phyloP scores from a whole-genome alignment of 2,113 vertebrate genomes.

The Xiphorhynchus elegans region DNA sequence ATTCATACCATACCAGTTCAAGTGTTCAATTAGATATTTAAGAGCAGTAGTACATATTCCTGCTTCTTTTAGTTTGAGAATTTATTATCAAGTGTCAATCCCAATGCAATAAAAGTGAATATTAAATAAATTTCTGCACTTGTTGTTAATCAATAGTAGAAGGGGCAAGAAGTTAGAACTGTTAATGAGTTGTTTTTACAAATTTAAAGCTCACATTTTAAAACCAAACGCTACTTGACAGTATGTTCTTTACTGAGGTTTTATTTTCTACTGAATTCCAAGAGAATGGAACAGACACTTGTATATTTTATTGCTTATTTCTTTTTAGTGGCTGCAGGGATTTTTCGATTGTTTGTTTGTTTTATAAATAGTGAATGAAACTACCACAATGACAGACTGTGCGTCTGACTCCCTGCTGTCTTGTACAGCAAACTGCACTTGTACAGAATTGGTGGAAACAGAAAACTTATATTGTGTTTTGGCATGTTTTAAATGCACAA shows the following conservation, averaged over 20 bases:
- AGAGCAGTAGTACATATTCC: background rate
- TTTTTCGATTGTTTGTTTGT: background rate
- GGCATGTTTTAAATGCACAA: background rate
- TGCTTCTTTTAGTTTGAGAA: background rate
- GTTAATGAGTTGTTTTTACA: background rate
- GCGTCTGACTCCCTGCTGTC: background rate
- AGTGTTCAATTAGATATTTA: background rate
- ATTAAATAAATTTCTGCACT: background rate
- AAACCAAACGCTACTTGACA: background rate
- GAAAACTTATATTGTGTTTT: background rate
- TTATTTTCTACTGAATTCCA: background rate
- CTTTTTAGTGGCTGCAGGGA: background rate
- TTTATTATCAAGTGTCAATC: background rate
- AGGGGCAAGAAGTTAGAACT: background rate
- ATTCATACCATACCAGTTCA: background rate
- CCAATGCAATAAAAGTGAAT: background rate
- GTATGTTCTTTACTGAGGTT: background rate
- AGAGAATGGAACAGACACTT: background rate
- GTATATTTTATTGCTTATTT: background rate
- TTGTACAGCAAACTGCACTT: background rate
- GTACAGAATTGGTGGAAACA: background rate
- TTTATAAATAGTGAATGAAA: background rate
- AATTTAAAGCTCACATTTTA: background rate
- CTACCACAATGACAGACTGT: background rate
- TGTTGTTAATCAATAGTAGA: background rate